Base-by-base conservation (phyloP, 2,797 vertebrate species). In the Scomberomorus guttatus region DNA sequence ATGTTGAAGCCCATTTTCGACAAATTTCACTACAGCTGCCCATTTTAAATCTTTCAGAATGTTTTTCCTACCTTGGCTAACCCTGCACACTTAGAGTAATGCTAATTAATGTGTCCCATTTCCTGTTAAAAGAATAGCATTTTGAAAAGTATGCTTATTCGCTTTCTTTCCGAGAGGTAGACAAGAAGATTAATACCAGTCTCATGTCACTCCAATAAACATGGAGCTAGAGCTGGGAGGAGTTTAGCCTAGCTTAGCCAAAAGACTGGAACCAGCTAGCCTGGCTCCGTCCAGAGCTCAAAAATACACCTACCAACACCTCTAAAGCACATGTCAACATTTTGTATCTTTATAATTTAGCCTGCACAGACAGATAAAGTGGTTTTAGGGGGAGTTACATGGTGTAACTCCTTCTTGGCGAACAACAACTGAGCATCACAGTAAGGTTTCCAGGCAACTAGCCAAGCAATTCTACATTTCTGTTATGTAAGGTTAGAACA, bases 211-310 rank as follows among this genome's bases (percentile, higher is more conserved):
- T 27, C 24, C 18, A 54, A 5, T 8, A 20, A 14, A 22, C 5
- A 18, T 50, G 42, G 54, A 60, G 15, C 29, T 27, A 22, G 57
- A 20, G 44, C 29, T 0, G 7, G 34, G 27, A 48, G 32, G n/a
- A 32, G 27, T 42, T 62, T 32, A 27, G 50, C 59, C 25, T 63
- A 62, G 58, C 50, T 72, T 61, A 54, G 57, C 18, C 4, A 37
- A n/a, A 51, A 25, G 9, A 22, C 54, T 57, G 25, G 5, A n/a
- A 24, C 67, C 7, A 24, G 11, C 54, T 17, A n/a, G 18, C 13
- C 13, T 6, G 1, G 8, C 27, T 37, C 25, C 20, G 18, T 50
- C 18, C 20, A 54, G 44, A 7, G 7, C n/a, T 59, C 18, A 54
- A 37, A 55, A 51, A 50, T 8, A 2, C 15, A 51, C 22, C 25